Evolutionary conservation across 2,888 invertebrate genomes (phyloP).

Genomic region (Labia minor): DNA sequence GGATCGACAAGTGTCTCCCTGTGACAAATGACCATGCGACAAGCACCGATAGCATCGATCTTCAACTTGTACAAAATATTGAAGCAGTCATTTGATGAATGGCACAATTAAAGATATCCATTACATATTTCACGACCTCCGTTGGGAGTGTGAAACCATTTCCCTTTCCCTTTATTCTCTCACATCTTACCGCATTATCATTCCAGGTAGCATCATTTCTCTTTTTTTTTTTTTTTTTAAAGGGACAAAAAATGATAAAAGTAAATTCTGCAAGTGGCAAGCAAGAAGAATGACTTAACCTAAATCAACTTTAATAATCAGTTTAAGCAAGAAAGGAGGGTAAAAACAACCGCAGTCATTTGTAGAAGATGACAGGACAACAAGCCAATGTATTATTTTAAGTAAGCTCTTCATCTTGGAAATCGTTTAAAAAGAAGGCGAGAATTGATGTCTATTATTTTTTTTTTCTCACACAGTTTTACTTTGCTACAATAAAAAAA

Average conservation of each 20-base stretch:
- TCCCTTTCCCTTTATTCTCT: too few species aligned
- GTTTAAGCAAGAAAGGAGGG: neutral
- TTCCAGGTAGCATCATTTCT: too few species aligned
- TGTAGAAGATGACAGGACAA: neutral
- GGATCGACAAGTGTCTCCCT: neutral
- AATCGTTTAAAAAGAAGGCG: neutral
- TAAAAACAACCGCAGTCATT: neutral
- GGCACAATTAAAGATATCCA: neutral
- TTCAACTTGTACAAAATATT: neutral
- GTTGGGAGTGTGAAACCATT: too few species aligned
- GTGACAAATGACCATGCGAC: neutral
- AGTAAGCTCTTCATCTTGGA: neutral
- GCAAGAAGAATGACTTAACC: neutral
- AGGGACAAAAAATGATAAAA: neutral
- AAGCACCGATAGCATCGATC: neutral
- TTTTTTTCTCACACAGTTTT: too few species aligned
- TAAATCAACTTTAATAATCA: neutral
- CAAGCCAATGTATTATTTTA: slow-evolving; percentile 7
- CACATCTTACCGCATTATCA: too few species aligned
- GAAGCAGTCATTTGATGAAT: neutral
- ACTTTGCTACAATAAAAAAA: too few species aligned
- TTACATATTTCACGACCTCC: neutral
- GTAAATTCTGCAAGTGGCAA: slow-evolving; percentile 1
- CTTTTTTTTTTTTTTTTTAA: neutral
- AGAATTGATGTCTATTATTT: too few species aligned